Conservation (phyloP, 2,797 vertebrate species). For the Danio choprae region DNA sequence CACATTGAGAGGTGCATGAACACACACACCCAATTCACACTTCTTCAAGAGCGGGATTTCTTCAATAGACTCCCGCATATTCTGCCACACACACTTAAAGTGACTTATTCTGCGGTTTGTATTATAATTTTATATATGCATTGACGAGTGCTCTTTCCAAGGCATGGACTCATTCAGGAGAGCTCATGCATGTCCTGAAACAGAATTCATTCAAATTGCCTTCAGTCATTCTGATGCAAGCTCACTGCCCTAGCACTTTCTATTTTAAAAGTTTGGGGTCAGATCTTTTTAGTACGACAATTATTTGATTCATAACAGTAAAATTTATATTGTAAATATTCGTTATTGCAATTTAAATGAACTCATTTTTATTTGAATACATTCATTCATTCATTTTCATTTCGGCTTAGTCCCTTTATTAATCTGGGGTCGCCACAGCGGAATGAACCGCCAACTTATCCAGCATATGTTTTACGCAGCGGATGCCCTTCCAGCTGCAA, state of each 20-base stretch:
- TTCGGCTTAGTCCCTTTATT: no score
- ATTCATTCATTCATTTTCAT: no score
- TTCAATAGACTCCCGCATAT: slow-evolving; percentile 8
- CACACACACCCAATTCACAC: slow-evolving; percentile 47
- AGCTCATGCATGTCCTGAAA: not conserved
- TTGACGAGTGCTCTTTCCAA: slow-evolving; percentile 3
- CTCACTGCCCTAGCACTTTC: not conserved
- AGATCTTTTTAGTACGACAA: not conserved
- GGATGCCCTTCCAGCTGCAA: no score
- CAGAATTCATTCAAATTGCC: not conserved
- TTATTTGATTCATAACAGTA: not conserved
- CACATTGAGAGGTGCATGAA: slow-evolving; percentile 32
- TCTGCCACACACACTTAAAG: not conserved
- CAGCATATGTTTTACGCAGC: no score
- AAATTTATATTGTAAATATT: not conserved
- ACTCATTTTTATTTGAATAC: no score
- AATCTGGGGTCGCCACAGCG: no score
- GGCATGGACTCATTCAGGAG: not conserved
- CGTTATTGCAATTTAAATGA: not conserved
- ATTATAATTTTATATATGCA: not conserved
- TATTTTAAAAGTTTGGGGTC: not conserved
- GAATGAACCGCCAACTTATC: no score
- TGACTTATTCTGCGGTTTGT: not conserved
- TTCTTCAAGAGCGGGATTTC: slow-evolving; percentile 30
- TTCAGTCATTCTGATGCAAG: not conserved